These are phyloP conservation scores for Epinephelus malabaricus DNA, from an alignment of 2,797 vertebrate genomes.

Conservation along the genomic window DNA sequence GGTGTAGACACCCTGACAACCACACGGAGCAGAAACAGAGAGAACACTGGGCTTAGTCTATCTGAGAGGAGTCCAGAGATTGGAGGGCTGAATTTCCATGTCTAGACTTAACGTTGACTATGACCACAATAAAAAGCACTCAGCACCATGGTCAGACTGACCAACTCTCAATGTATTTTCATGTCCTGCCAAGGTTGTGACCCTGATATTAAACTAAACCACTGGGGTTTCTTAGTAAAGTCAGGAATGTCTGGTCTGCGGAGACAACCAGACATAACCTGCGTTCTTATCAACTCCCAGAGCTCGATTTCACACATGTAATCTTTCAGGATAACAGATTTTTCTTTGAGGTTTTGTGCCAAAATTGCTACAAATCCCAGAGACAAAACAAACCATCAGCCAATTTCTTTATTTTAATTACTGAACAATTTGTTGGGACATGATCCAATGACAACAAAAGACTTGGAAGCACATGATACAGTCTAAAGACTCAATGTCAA, in stretches of 20 bases:
- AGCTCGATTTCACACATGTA: constrained; percentile 31
- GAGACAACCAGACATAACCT: constrained; percentile 29
- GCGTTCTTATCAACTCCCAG: constrained; percentile 32
- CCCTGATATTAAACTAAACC: constrained; percentile 63
- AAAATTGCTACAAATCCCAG: constrained; percentile 1
- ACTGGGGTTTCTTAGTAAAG: constrained; percentile 23
- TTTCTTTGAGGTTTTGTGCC: constrained; percentile 1
- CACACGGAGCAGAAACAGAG: constrained; percentile 25
- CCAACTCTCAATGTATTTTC: constrained; percentile 49
- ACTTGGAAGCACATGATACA: constrained; percentile 23
- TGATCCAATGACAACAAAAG: constrained; percentile 39
- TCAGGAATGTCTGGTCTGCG: constrained; percentile 53
- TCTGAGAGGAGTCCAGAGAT: constrained; percentile 32
- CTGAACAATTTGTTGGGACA: constrained; percentile 21
- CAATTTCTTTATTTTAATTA: constrained; percentile 39
- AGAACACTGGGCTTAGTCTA: constrained; percentile 28
- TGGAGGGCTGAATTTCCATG: constrained; percentile 46
- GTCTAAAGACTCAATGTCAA: constrained; percentile 9
- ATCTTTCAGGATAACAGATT: constrained; percentile 25
- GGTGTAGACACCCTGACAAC: constrained; percentile 46
- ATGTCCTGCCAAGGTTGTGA: constrained; percentile 70
- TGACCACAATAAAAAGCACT: constrained; percentile 63
- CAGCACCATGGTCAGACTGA: constrained; percentile 40
- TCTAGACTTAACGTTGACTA: constrained; percentile 76
- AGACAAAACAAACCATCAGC: constrained; percentile 11